Evolutionary conservation across 2,113 vertebrate genomes (phyloP).

Genomic region (Callionymus lyra): DNA sequence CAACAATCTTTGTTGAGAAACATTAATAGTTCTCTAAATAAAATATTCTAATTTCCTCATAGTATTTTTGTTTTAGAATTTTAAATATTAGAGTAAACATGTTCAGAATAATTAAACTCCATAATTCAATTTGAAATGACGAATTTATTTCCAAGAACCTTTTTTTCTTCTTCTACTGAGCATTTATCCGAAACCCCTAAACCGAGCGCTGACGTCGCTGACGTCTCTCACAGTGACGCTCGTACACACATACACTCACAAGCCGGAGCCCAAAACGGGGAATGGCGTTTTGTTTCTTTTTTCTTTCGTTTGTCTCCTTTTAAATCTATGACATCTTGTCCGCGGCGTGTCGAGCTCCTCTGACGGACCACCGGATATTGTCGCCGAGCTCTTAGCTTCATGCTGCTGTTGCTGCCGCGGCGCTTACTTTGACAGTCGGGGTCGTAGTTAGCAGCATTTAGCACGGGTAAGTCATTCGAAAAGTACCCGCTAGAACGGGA

Average conservation of each 20-base stretch:
- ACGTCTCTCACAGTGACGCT: background rate
- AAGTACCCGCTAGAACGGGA: constrained; percentile 14
- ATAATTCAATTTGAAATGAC: too few species aligned
- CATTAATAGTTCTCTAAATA: too few species aligned
- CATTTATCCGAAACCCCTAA: too few species aligned
- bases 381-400: constrained; percentile 16
- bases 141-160: too few species aligned
- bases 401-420: constrained; percentile 50
- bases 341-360: constrained; percentile 3
- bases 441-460: constrained; percentile 37
- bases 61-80: too few species aligned
- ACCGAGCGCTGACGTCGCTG: background rate
- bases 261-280: constrained; percentile 43
- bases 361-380: constrained; percentile 12
- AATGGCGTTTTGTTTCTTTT: constrained; percentile 57
- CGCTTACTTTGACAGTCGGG: constrained; percentile 66
- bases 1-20: too few species aligned
- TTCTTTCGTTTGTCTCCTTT: constrained; percentile 51
- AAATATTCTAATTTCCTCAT: too few species aligned
- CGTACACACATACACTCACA: constrained; percentile 3
- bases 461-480: constrained; percentile 55
- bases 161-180: too few species aligned
- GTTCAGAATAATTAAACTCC: too few species aligned
- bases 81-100: too few species aligned
- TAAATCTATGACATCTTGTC: constrained; percentile 46